Evolutionary conservation across 2,797 vertebrate species (phyloP).

Genomic region (Anguilla anguilla): DNA sequence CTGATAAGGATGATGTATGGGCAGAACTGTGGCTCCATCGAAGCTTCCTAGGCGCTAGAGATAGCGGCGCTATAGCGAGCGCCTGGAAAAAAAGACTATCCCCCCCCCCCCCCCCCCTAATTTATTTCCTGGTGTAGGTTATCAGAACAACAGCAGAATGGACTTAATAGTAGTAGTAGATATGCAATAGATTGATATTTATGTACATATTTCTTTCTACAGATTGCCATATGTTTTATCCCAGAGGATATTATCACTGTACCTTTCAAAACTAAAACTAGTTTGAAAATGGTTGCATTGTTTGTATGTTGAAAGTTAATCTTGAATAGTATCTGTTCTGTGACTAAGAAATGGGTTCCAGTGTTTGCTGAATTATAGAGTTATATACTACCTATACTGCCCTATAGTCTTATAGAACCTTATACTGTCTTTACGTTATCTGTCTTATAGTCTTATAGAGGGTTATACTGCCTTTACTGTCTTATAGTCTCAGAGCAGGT

Average conservation of each 20-base stretch:
- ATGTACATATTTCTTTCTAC: background rate
- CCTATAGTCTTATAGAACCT: no score
- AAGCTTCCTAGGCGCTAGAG: constrained; percentile 81
- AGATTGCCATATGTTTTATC: background rate
- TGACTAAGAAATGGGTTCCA: background rate
- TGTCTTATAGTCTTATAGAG: no score
- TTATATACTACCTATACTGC: no score
- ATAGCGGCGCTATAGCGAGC: constrained; percentile 63
- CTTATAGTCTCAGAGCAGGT: no score
- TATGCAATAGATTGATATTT: background rate
- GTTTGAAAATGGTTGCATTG: background rate
- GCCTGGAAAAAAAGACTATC: background rate
- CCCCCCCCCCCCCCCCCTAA: background rate
- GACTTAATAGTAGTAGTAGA: background rate
- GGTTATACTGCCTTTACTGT: background rate
- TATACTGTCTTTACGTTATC: background rate
- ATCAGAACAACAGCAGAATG: background rate
- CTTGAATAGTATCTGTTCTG: background rate
- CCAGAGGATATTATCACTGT: background rate
- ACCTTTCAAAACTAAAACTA: background rate
- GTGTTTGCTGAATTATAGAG: background rate
- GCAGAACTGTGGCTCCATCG: constrained; percentile 85
- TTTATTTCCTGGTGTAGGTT: background rate
- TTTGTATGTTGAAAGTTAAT: background rate
- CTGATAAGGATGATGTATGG: constrained; percentile 96